These are phyloP conservation scores for Anoura caudifer DNA, from an alignment of 2,113 vertebrate genomes.

Conservation along the genomic window DNA sequence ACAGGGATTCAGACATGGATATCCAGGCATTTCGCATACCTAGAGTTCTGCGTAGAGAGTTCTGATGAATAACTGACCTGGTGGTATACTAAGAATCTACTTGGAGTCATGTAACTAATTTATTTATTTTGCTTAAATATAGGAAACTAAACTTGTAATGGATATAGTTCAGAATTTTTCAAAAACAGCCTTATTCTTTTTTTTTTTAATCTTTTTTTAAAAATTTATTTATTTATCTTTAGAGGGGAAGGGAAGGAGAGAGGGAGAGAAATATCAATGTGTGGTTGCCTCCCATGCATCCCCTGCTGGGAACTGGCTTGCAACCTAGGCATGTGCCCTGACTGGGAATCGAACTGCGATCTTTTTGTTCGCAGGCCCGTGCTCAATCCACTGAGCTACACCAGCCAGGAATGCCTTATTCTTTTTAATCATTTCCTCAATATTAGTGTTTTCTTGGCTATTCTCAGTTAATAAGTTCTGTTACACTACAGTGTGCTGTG, in stretches of 20 bases:
- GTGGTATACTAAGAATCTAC: background rate
- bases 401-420: too few relatives aligned
- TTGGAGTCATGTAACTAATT: background rate
- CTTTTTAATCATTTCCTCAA: background rate
- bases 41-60: background rate
- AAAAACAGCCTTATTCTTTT: background rate
- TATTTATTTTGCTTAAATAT: background rate
- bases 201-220: background rate
- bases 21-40: background rate
- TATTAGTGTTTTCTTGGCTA: background rate
- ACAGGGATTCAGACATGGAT: background rate
- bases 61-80: background rate
- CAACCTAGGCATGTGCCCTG: too few relatives aligned
- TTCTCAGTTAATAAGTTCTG: background rate
- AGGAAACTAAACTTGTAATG: background rate
- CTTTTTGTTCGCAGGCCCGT: too few relatives aligned
- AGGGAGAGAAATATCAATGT: too few relatives aligned
- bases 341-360: too few relatives aligned
- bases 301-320: too few relatives aligned
- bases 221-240: too few relatives aligned
- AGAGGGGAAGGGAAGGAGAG: too few relatives aligned
- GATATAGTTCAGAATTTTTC: background rate
- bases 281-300: too few relatives aligned
- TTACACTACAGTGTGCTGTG: background rate
- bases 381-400: too few relatives aligned